phyloP scores from a whole-genome alignment of 2,113 vertebrate genomes.

The Psophia crepitans region DNA sequence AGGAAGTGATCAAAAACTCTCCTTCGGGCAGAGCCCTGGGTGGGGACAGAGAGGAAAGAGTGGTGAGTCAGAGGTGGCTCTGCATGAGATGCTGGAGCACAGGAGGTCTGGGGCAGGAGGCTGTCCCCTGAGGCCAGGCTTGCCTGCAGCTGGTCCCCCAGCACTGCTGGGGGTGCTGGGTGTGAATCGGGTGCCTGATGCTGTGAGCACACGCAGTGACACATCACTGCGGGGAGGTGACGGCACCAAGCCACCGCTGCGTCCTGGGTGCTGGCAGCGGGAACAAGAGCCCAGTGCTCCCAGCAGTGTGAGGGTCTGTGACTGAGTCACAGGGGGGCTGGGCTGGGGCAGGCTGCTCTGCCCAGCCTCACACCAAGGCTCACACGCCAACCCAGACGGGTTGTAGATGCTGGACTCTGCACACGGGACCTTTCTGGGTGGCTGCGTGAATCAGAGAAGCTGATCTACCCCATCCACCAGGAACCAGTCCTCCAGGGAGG shows the following conservation, averaged over 20 bases:
- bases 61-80: neutral
- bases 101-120: neutral
- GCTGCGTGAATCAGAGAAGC: neutral
- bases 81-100: neutral
- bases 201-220: neutral
- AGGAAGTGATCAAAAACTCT: neutral
- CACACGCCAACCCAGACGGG: fast-evolving
- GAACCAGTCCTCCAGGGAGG: neutral
- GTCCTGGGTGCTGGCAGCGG: neutral
- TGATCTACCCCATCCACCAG: neutral
- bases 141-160: neutral
- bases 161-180: neutral
- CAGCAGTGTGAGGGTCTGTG: neutral
- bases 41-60: neutral
- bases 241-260: neutral
- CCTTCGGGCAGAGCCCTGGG: neutral
- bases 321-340: neutral
- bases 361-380: neutral
- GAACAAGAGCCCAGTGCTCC: neutral
- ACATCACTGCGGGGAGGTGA: neutral
- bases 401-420: neutral
- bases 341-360: neutral
- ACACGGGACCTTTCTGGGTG: neutral
- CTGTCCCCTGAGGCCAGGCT: neutral
- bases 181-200: neutral